These are phyloP conservation scores for Labeo catla DNA, from an alignment of 2,113 vertebrate species.

Conservation along the genomic window DNA sequence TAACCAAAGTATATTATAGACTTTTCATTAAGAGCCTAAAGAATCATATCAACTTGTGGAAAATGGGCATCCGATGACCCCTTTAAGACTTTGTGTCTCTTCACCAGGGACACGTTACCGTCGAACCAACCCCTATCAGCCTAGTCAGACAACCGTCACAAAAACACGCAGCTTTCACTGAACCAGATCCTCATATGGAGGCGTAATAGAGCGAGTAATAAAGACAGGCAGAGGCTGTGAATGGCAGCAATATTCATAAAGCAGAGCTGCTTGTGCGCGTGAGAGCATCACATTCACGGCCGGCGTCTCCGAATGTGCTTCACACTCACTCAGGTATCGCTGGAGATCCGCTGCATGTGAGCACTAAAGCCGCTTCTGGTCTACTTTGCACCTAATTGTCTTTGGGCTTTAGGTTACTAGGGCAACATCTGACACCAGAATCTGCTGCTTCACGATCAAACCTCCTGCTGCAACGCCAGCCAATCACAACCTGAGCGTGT, in stretches of 20 bases:
- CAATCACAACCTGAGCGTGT: background rate
- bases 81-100: too few relatives aligned
- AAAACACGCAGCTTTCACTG: too few relatives aligned
- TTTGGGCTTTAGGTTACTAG: slow-evolving; percentile 15
- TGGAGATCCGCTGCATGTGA: background rate
- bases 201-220: too few relatives aligned
- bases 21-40: too few relatives aligned
- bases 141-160: background rate
- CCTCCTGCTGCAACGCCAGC: background rate
- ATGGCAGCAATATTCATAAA: too few relatives aligned
- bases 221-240: too few relatives aligned
- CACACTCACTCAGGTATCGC: background rate
- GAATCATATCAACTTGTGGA: too few relatives aligned
- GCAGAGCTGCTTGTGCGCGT: background rate
- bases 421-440: slow-evolving; percentile 23
- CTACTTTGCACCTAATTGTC: slow-evolving; percentile 39
- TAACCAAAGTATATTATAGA: too few relatives aligned
- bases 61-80: too few relatives aligned
- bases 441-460: background rate
- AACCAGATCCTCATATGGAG: too few relatives aligned
- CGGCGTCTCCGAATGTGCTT: background rate
- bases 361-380: slow-evolving; percentile 9
- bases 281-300: background rate
- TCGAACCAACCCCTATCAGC: too few relatives aligned
- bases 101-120: too few relatives aligned